Conservation (phyloP, 2,797 vertebrate genomes). For the Cynodonichthys magdalenae region DNA sequence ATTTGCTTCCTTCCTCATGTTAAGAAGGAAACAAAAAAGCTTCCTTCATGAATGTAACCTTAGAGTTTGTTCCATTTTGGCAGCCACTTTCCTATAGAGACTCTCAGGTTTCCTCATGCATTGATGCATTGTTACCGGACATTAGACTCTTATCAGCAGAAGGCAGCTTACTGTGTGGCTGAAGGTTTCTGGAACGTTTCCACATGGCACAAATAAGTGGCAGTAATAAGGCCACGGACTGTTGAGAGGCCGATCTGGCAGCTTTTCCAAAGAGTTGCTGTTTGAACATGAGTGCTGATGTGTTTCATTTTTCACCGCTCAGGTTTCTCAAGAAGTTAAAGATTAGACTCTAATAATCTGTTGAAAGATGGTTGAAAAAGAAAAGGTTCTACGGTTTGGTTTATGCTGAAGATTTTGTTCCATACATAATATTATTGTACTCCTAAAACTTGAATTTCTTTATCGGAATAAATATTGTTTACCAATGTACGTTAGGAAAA, state of each 20-base stretch:
- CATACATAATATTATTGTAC: slow-evolving; percentile 7
- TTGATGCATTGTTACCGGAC: slow-evolving; percentile 44
- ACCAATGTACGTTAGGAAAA: too few species aligned
- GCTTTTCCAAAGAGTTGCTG: slow-evolving; percentile 63
- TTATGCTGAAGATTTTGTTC: slow-evolving; percentile 14
- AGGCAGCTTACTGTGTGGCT: slow-evolving; percentile 49
- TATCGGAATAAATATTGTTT: too few species aligned
- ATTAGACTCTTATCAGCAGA: slow-evolving; percentile 54
- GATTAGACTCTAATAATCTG: slow-evolving; percentile 42
- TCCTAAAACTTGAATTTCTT: slow-evolving; percentile 9
- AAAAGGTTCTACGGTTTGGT: slow-evolving; percentile 20
- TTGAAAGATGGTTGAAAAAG: slow-evolving; percentile 31
- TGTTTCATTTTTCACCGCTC: slow-evolving; percentile 53
- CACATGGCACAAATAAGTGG: slow-evolving; percentile 65
- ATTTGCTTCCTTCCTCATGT: slow-evolving; percentile 43
- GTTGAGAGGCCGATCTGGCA: slow-evolving; percentile 61
- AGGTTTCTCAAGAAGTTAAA: slow-evolving; percentile 42
- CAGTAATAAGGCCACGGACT: slow-evolving; percentile 47
- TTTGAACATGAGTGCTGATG: slow-evolving; percentile 51
- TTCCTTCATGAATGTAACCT: slow-evolving; percentile 38
- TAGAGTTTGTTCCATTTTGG: slow-evolving; percentile 48
- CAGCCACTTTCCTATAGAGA: slow-evolving; percentile 30
- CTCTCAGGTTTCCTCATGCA: slow-evolving; percentile 56
- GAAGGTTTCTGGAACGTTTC: slow-evolving; percentile 58
- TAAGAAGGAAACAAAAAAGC: slow-evolving; percentile 1